Conservation (phyloP, 2,113 vertebrate genomes). For the Narcine bancroftii region DNA sequence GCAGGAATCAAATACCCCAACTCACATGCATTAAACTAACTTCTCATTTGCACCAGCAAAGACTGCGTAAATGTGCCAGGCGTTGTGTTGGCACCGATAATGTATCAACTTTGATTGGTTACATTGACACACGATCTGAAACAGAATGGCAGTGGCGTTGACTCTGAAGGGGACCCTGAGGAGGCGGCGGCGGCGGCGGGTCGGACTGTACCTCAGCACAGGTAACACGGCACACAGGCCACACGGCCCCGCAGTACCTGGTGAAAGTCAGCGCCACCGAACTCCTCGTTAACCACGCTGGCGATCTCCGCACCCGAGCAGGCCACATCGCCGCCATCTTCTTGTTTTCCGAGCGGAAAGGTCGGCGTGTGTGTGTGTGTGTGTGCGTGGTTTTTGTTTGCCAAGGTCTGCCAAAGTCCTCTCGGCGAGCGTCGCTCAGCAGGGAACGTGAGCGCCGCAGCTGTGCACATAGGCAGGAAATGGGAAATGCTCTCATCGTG, state of each 20-base stretch:
- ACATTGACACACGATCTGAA: neutral
- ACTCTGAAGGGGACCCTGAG: neutral
- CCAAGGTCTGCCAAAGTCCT: conserved; percentile 31
- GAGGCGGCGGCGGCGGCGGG: neutral
- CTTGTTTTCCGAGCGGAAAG: conserved; percentile 15
- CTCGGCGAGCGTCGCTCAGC: neutral
- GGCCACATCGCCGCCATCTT: conserved; percentile 37
- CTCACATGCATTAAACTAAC: neutral
- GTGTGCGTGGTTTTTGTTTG: conserved; percentile 2
- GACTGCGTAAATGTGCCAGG: neutral
- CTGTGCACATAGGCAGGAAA: conserved; percentile 17
- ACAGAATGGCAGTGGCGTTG: neutral
- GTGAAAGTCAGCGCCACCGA: neutral
- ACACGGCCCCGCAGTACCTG: neutral
- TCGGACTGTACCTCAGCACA: neutral
- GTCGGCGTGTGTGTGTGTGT: conserved; percentile 31
- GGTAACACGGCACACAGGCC: neutral
- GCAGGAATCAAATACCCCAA: neutral
- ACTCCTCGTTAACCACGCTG: neutral
- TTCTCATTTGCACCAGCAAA: neutral
- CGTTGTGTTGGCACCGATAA: neutral
- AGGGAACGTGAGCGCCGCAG: conserved; percentile 29
- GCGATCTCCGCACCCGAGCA: conserved; percentile 17
- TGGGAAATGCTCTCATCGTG: neutral
- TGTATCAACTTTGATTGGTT: neutral